Conservation (phyloP, 2,888 invertebrate species). For the Andrena bicolor region DNA sequence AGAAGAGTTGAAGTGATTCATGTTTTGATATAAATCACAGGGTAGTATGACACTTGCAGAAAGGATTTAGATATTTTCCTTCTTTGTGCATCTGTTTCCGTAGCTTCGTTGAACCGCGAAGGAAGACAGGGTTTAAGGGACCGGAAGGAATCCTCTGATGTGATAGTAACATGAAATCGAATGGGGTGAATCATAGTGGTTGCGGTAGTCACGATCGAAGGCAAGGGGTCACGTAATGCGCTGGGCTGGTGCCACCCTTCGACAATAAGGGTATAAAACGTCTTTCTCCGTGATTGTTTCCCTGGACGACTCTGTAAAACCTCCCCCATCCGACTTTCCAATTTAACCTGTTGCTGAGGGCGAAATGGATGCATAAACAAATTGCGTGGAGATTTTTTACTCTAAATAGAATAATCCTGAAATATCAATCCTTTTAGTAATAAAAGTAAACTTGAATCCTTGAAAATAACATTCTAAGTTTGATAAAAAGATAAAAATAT, state of each 20-base stretch:
- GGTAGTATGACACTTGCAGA: too few species aligned
- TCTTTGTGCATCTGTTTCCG: constrained; percentile 55
- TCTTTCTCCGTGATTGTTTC: constrained; percentile 26
- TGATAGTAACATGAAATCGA: constrained; percentile 32
- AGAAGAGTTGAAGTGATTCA: too few species aligned
- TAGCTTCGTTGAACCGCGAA: constrained; percentile 27
- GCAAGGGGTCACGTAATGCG: constrained; percentile 7
- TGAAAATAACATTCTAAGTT: too few species aligned
- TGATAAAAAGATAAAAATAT: too few species aligned
- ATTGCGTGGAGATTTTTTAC: too few species aligned
- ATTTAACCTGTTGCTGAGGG: constrained; percentile 41
- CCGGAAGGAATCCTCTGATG: constrained; percentile 37
- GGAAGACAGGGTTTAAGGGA: constrained; percentile 49
- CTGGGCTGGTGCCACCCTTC: constrained; percentile 30
- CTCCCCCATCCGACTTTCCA: constrained; percentile 10
- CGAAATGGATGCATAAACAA: background rate
- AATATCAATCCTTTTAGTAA: too few species aligned
- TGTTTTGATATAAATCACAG: too few species aligned
- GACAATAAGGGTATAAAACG: constrained; percentile 42
- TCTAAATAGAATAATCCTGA: too few species aligned
- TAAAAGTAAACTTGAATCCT: too few species aligned
- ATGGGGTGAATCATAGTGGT: constrained; percentile 44
- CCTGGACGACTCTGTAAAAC: constrained; percentile 16
- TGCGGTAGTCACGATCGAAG: constrained; percentile 15
- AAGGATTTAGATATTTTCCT: constrained; percentile 33